phyloP scores from a whole-genome alignment of 2,888 invertebrate species.

The Limenitis camilla region DNA sequence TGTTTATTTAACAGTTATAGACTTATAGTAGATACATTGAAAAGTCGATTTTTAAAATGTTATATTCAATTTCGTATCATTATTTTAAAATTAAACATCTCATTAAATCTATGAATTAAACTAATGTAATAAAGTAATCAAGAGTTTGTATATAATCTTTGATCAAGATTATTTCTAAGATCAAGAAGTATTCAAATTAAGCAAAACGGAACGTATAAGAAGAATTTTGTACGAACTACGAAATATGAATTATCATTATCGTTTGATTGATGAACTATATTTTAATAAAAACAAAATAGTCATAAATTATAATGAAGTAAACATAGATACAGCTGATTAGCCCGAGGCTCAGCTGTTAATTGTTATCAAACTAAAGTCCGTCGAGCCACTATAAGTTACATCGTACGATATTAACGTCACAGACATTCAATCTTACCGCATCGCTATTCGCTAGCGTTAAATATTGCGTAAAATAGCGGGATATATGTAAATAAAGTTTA shows the following conservation, averaged over 20 bases:
- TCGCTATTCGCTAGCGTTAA: not conserved
- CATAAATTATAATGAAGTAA: slow-evolving; percentile 28
- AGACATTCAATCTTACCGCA: slow-evolving; percentile 2
- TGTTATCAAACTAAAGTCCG: slow-evolving; percentile 33
- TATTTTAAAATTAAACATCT: too few relatives aligned
- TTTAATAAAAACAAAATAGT: slow-evolving; percentile 16
- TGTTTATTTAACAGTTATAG: too few relatives aligned
- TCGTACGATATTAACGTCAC: slow-evolving; percentile 27
- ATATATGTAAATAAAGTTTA: slow-evolving; percentile 10
- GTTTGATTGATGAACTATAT: not conserved
- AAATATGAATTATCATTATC: not conserved
- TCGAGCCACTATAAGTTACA: slow-evolving; percentile 11
- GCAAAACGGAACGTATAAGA: too few relatives aligned
- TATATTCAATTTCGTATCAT: too few relatives aligned
- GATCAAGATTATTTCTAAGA: too few relatives aligned
- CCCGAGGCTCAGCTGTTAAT: slow-evolving; percentile 18
- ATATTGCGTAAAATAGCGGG: slow-evolving; percentile 23
- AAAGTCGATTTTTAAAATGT: too few relatives aligned
- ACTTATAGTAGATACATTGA: too few relatives aligned
- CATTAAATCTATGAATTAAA: too few relatives aligned
- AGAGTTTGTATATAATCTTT: too few relatives aligned
- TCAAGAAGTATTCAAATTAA: too few relatives aligned
- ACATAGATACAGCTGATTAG: slow-evolving; percentile 30
- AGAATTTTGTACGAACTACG: too few relatives aligned
- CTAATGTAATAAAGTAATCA: too few relatives aligned